Conservation (phyloP, 2,888 invertebrate species). For the Lacanobia wlatinum region DNA sequence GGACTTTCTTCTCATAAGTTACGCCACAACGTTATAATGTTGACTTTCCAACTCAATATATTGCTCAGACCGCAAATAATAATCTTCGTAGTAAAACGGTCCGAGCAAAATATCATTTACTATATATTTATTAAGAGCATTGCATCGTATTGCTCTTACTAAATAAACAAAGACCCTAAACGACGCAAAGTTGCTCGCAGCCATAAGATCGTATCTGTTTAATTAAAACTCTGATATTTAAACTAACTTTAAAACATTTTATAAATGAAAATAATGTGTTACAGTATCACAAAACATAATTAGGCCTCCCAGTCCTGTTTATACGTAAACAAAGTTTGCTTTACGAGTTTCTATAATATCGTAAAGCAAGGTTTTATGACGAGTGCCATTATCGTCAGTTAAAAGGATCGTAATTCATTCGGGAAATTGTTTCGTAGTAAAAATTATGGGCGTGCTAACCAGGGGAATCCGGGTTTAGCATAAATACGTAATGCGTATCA, state of each 20-base stretch:
- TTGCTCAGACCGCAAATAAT: slow-evolving; percentile 3
- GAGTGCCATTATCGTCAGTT: slow-evolving; percentile 63
- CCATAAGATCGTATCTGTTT: slow-evolving; percentile 42
- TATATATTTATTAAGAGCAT: background rate
- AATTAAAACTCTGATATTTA: slow-evolving; percentile 53
- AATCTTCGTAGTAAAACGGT: too few relatives aligned
- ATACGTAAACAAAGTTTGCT: slow-evolving; percentile 65
- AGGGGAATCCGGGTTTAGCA: slow-evolving; percentile 34
- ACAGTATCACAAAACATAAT: slow-evolving; percentile 60
- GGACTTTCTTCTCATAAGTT: background rate
- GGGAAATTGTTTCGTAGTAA: slow-evolving; percentile 61
- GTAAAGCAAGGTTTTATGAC: slow-evolving; percentile 65
- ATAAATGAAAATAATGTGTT: slow-evolving; percentile 53
- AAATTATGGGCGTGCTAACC: slow-evolving; percentile 49
- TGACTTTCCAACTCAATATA: slow-evolving; percentile 12
- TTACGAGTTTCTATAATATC: slow-evolving; percentile 64
- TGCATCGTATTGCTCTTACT: background rate
- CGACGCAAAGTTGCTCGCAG: slow-evolving; percentile 2
- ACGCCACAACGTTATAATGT: background rate
- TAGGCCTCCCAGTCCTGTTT: slow-evolving; percentile 57
- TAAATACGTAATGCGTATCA: slow-evolving; percentile 46
- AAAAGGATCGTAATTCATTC: slow-evolving; percentile 63
- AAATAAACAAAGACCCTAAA: slow-evolving; percentile 27
- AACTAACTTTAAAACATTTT: slow-evolving; percentile 40
- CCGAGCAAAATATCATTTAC: too few relatives aligned